Percentiles rank a stretch among this genome's conserved stretches.
phyloP scores from a whole-genome alignment of 2,797 vertebrate genomes.

The Sebastes taczanowskii region DNA sequence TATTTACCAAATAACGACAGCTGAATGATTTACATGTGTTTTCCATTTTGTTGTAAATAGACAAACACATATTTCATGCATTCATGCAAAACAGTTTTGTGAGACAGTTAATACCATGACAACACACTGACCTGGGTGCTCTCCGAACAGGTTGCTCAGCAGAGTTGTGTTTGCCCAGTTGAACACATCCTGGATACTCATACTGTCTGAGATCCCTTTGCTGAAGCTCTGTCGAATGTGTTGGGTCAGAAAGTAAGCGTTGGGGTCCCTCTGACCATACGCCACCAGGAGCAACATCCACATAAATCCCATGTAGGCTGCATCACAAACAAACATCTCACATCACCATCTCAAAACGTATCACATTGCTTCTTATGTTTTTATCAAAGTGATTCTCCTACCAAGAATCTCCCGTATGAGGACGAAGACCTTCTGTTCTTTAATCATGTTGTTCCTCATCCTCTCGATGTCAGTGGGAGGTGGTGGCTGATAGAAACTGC shows the following conservation, averaged over 20 bases:
- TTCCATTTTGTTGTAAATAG: not conserved
- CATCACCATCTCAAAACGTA: not conserved
- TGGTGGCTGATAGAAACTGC: constrained; percentile 89
- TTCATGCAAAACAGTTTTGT: not conserved
- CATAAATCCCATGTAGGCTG: constrained; percentile 92
- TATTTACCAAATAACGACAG: not conserved
- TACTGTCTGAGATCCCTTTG: constrained; percentile 80
- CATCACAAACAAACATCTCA: constrained; percentile 45
- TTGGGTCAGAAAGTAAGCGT: constrained; percentile 89
- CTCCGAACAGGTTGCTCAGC: constrained; percentile 87
- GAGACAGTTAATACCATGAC: not conserved
- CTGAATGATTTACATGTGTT: not conserved
- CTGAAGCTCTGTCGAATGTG: constrained; percentile 92
- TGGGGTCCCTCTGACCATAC: constrained; percentile 94
- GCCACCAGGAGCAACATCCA: constrained; percentile 95
- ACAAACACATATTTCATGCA: not conserved
- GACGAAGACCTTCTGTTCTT: constrained; percentile 92
- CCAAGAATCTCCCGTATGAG: constrained; percentile 92
- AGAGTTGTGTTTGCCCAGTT: constrained; percentile 90
- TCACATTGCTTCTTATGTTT: not conserved
- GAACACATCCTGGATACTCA: constrained; percentile 89
- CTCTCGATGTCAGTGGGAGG: constrained; percentile 87
- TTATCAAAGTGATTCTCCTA: constrained; percentile 55
- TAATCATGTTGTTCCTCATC: constrained; percentile 88
- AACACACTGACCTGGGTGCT: constrained; percentile 83